A percentile compares a stretch with the other conserved stretches of the same genome.
Evolutionary conservation across 2,797 vertebrate species (phyloP).

Genomic region (Sebastes hopkinsi): DNA sequence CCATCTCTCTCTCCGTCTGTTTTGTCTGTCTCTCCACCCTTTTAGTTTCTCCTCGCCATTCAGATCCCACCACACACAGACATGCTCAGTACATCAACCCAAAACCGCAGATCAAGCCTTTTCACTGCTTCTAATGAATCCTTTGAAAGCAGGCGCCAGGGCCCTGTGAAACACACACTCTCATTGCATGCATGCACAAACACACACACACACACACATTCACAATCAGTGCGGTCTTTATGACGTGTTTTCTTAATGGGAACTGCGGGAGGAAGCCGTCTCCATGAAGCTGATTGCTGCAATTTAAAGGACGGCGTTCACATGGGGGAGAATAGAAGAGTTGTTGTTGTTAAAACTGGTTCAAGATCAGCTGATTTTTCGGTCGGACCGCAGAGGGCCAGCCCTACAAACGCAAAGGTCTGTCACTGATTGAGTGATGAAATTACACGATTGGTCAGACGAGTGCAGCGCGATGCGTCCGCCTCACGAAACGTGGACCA

Average conservation of each 20-base stretch:
- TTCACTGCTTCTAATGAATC: slow-evolving; percentile 68
- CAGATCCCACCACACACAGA: slow-evolving; percentile 20
- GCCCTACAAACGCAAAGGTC: too few relatives aligned
- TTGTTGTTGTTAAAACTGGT: slow-evolving; percentile 23
- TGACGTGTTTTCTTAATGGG: slow-evolving; percentile 46
- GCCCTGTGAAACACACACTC: slow-evolving; percentile 46
- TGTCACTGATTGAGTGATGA: too few relatives aligned
- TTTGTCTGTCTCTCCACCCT: slow-evolving; percentile 31
- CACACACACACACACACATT: background rate
- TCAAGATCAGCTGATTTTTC: background rate
- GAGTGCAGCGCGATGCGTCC: rapidly evolving
- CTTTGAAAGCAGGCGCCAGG: slow-evolving; percentile 63
- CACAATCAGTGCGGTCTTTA: background rate
- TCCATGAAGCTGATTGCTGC: slow-evolving; percentile 54
- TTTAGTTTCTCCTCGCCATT: slow-evolving; percentile 25
- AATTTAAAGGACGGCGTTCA: slow-evolving; percentile 1
- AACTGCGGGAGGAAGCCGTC: slow-evolving; percentile 39
- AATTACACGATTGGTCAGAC: too few relatives aligned
- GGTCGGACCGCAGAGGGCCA: too few relatives aligned
- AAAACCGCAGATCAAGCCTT: slow-evolving; percentile 64
- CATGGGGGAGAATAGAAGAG: background rate
- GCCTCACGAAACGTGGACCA: too few relatives aligned
- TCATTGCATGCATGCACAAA: background rate
- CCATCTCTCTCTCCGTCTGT: background rate
- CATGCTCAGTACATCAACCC: slow-evolving; percentile 42